Percentiles rank a stretch among this genome's conserved stretches.
phyloP scores from a whole-genome alignment of 2,113 vertebrate genomes.

The Sarotherodon lohbergeri region DNA sequence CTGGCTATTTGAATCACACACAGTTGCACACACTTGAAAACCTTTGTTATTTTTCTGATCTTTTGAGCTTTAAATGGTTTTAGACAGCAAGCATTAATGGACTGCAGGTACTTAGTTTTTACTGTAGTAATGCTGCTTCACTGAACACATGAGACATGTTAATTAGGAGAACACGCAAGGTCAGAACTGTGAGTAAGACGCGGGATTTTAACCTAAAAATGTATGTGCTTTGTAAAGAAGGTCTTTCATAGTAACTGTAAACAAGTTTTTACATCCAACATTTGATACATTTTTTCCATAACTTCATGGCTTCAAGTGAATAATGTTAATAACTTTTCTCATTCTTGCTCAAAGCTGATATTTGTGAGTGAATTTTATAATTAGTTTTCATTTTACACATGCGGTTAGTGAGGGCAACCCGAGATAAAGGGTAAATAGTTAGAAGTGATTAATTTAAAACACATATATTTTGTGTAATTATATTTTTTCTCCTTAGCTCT shows the following conservation, averaged over 20 bases:
- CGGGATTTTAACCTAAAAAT: not conserved
- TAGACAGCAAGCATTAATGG: slow-evolving; percentile 48
- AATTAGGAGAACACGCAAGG: slow-evolving; percentile 38
- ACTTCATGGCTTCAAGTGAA: not conserved
- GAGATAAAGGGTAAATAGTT: not conserved
- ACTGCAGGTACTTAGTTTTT: slow-evolving; percentile 43
- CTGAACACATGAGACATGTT: slow-evolving; percentile 30
- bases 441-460: slow-evolving; percentile 25
- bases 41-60: slow-evolving; percentile 56
- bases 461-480: slow-evolving; percentile 22
- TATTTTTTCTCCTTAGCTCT: slow-evolving; percentile 16
- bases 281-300: not conserved
- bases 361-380: not conserved
- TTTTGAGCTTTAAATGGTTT: slow-evolving; percentile 61
- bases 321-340: slow-evolving; percentile 1
- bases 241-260: not conserved
- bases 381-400: slow-evolving; percentile 18
- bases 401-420: not conserved
- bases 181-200: slow-evolving; percentile 22
- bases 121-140: slow-evolving; percentile 26
- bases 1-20: slow-evolving; percentile 34
- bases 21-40: slow-evolving; percentile 29
- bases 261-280: not conserved
- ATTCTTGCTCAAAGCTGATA: not conserved
- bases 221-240: not conserved